phyloP scores from a whole-genome alignment of 2,797 vertebrate genomes.

The Simalia tracyae region DNA sequence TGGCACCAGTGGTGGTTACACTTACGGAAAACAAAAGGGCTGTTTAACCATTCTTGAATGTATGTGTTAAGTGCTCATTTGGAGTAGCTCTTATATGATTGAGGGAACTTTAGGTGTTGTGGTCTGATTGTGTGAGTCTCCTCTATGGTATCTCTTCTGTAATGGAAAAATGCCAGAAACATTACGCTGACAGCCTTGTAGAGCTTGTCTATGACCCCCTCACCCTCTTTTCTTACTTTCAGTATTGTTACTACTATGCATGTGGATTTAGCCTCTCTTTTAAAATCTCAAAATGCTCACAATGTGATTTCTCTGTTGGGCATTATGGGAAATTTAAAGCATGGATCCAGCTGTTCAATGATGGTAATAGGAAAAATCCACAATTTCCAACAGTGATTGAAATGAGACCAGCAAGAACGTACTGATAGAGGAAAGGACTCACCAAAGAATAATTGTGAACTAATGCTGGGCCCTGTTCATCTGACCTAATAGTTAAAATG shows the following conservation, averaged over 20 bases:
- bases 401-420: neutral
- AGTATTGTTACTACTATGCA: neutral
- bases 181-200: neutral
- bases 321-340: neutral
- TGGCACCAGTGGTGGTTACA: neutral
- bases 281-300: neutral
- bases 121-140: neutral
- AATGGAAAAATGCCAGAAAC: neutral
- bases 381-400: neutral
- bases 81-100: neutral
- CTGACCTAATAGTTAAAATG: neutral
- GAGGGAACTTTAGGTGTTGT: neutral
- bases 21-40: neutral
- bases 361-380: neutral
- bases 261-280: neutral
- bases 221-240: too few relatives aligned
- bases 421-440: neutral
- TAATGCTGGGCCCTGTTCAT: neutral
- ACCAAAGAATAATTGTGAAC: neutral
- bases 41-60: slow-evolving; percentile 49
- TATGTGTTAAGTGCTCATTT: neutral
- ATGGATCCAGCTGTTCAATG: neutral
- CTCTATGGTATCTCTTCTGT: neutral
- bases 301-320: neutral
- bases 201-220: neutral